Base-by-base conservation (phyloP, 2,113 vertebrate genomes). In the Dicerorhinus sumatrensis region DNA sequence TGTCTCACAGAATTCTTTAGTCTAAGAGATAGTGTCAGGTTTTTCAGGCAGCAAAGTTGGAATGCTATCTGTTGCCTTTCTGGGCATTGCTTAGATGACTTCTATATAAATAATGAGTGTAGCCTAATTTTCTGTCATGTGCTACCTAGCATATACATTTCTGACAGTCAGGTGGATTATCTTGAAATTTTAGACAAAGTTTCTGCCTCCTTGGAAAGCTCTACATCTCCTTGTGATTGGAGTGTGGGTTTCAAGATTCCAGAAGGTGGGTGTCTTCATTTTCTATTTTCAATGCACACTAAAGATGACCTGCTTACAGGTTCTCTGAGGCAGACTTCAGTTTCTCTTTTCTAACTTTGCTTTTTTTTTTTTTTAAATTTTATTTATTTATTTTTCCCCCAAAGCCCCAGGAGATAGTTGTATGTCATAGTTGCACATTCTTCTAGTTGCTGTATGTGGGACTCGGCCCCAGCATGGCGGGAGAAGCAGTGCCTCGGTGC, bases 161-260 rank as follows among this genome's bases (percentile, higher is more conserved):
- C 98, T 98, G 97, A 98, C 97, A 98, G 98, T 98, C 98, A 98
- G 97, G 98, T 98, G 98, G 97, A 98, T 98, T 98, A 98, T 98
- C 97, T 98, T 98, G 98, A 98, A 98, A 98, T 98, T 98, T 97
- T 98, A 98, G 98, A 98, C 97, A 98, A 98, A 98, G 98, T 98
- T 97, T 98, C 98, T 98, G 98, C 97, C 98, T 98, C 98, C 98
- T 98, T 98, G 98, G 98, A 98, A 98, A 98, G 98, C 98, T 98
- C 98, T 98, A 97, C 98, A 98, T 98, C 97, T 98, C 98, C 97
- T 98, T 98, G 97, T 98, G 97, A 98, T 98, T 98, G 97, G 98
- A 98, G 98, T 98, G 97, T 98, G 98, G 97, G 98, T 98, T 98
- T 98, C 98, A 97, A 98, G 98, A 98, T 98, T 98, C 95, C 98